Evolutionary conservation across 2,113 vertebrate species (phyloP).

Genomic region (Vicugna pacos): DNA sequence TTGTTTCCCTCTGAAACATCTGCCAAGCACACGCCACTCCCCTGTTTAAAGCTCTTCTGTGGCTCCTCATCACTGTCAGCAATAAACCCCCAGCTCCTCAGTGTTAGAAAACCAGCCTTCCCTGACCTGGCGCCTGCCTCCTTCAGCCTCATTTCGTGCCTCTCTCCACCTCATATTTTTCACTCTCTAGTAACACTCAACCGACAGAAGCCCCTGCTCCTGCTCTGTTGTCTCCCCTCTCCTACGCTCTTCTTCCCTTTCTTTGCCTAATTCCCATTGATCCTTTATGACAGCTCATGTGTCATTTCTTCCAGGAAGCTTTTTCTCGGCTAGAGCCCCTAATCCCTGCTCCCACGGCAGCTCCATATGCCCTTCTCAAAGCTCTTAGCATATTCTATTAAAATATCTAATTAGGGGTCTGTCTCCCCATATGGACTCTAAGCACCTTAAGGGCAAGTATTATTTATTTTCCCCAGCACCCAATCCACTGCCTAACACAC

Average conservation of each 20-base stretch:
- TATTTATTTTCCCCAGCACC: constrained; percentile 74
- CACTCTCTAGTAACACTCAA: neutral
- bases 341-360: constrained; percentile 51
- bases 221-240: neutral
- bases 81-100: neutral
- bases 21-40: neutral
- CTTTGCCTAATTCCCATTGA: constrained; percentile 41
- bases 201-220: neutral
- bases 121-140: neutral
- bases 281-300: constrained; percentile 50
- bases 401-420: constrained; percentile 78
- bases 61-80: neutral
- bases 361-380: constrained; percentile 66
- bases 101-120: neutral
- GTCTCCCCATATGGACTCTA: constrained; percentile 68
- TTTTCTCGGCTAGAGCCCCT: constrained; percentile 46
- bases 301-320: constrained; percentile 66
- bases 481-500: constrained; percentile 62
- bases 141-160: neutral
- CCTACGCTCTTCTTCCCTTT: neutral
- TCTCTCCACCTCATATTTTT: constrained; percentile 4
- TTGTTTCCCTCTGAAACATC: constrained; percentile 31
- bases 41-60: neutral
- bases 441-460: constrained; percentile 73
- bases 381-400: constrained; percentile 76